Percentiles rank a stretch among this genome's conserved stretches.
phyloP scores from a whole-genome alignment of 2,888 invertebrate species.

The Thereva nobilitata region DNA sequence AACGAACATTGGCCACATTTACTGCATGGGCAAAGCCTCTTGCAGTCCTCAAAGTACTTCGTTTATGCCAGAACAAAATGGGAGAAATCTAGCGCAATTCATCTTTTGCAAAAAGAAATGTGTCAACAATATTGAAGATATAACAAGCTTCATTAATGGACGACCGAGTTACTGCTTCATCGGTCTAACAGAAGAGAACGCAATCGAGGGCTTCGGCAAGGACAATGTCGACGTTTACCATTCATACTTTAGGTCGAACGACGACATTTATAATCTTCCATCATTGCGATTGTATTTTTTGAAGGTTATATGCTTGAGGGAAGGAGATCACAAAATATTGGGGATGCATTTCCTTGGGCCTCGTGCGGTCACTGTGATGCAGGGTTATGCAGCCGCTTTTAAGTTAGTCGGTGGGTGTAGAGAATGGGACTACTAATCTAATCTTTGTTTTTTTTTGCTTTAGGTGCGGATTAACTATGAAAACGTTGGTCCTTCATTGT shows the following conservation, averaged over 20 bases:
- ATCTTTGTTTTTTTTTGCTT: too few relatives aligned
- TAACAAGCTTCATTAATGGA: slow-evolving; percentile 17
- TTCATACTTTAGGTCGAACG: background rate
- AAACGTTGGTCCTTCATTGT: background rate
- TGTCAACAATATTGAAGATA: slow-evolving; percentile 14
- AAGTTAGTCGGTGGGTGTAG: slow-evolving; percentile 1
- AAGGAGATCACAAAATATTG: slow-evolving; percentile 14
- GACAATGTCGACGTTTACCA: slow-evolving; percentile 27
- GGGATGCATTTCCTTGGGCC: slow-evolving; percentile 36
- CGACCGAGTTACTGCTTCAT: slow-evolving; percentile 24
- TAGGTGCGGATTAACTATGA: slow-evolving; percentile 30
- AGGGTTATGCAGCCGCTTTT: slow-evolving; percentile 33
- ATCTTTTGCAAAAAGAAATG: slow-evolving; percentile 7
- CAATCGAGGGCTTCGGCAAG: slow-evolving; percentile 1
- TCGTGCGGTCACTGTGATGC: slow-evolving; percentile 19
- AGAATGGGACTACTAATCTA: too few relatives aligned
- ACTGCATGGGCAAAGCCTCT: slow-evolving; percentile 2
- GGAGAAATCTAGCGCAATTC: slow-evolving; percentile 18
- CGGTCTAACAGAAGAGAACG: slow-evolving; percentile 32
- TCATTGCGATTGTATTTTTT: background rate
- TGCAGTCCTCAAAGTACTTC: background rate
- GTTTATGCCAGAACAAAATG: slow-evolving; percentile 21
- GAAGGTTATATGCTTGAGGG: slow-evolving; percentile 27
- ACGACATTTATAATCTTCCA: background rate
- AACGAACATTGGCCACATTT: slow-evolving; percentile 25